These are phyloP conservation scores for Pammene fasciana DNA, from an alignment of 2,888 invertebrate species.

Conservation along the genomic window DNA sequence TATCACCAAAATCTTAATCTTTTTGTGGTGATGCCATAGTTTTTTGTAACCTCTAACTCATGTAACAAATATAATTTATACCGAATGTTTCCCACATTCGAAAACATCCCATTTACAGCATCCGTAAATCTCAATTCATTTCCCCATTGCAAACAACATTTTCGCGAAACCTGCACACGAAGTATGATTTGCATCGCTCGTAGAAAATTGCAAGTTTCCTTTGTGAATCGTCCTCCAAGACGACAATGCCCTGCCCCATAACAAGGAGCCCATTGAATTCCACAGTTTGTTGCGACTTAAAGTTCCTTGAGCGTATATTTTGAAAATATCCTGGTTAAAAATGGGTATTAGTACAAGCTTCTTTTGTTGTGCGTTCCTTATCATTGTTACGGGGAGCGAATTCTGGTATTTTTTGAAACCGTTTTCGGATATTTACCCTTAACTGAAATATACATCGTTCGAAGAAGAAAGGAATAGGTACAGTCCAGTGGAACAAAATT, in stretches of 20 bases:
- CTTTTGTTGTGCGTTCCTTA: not conserved
- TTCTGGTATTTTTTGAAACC: no score
- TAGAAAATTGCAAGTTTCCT: slow-evolving; percentile 32
- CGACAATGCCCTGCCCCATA: slow-evolving; percentile 28
- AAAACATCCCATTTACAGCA: not conserved
- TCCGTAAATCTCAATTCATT: not conserved
- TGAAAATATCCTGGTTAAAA: slow-evolving; percentile 10
- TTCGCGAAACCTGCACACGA: slow-evolving; percentile 27
- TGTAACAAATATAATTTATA: no score
- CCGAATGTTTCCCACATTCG: no score
- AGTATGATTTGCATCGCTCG: slow-evolving; percentile 35
- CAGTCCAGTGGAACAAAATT: no score
- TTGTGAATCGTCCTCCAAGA: slow-evolving; percentile 10
- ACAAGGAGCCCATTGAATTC: slow-evolving; percentile 33
- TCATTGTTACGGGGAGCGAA: no score
- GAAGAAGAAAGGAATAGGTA: no score
- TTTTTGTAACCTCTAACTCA: no score
- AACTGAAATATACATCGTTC: no score
- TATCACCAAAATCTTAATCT: no score
- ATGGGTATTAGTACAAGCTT: not conserved
- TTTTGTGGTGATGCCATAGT: no score
- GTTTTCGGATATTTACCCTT: no score
- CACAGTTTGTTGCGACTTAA: slow-evolving; percentile 7
- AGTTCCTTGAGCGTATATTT: slow-evolving; percentile 12
- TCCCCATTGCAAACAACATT: slow-evolving; percentile 13